Conservation (phyloP, 2,888 invertebrate species). For the Lysandra bellargus region DNA sequence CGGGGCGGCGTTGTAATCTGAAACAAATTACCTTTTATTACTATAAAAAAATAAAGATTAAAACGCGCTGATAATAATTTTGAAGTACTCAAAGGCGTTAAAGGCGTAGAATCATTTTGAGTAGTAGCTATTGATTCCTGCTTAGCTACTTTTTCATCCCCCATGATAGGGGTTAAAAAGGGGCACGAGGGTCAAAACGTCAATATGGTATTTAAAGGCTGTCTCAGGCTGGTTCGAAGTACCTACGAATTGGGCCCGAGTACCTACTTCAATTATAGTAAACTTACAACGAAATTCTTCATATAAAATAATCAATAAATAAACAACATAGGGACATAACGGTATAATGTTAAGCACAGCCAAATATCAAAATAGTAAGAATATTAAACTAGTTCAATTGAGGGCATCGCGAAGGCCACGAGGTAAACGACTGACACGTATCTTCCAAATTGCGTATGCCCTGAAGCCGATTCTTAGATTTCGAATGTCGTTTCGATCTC, state of each 20-base stretch:
- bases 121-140: too few relatives aligned
- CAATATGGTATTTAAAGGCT: too few relatives aligned
- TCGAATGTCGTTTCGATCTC: neutral
- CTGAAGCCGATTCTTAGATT: neutral
- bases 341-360: neutral
- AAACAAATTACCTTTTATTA: constrained; percentile 47
- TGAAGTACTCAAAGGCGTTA: constrained; percentile 46
- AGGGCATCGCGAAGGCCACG: constrained; percentile 57
- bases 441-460: neutral
- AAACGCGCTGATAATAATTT: constrained; percentile 38
- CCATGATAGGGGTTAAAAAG: too few relatives aligned
- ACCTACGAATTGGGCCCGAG: too few relatives aligned
- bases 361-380: neutral
- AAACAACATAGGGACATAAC: too few relatives aligned
- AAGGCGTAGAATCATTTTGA: constrained; percentile 42
- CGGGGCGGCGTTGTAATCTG: constrained; percentile 80
- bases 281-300: too few relatives aligned
- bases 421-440: constrained; percentile 64
- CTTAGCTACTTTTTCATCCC: too few relatives aligned
- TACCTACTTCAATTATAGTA: too few relatives aligned
- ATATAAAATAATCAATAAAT: too few relatives aligned
- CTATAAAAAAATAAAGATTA: neutral
- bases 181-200: too few relatives aligned
- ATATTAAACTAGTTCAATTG: neutral
- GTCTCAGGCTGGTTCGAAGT: too few relatives aligned